Evolutionary conservation across 2,797 vertebrate species (phyloP).

Genomic region (Chrosomus eos): DNA sequence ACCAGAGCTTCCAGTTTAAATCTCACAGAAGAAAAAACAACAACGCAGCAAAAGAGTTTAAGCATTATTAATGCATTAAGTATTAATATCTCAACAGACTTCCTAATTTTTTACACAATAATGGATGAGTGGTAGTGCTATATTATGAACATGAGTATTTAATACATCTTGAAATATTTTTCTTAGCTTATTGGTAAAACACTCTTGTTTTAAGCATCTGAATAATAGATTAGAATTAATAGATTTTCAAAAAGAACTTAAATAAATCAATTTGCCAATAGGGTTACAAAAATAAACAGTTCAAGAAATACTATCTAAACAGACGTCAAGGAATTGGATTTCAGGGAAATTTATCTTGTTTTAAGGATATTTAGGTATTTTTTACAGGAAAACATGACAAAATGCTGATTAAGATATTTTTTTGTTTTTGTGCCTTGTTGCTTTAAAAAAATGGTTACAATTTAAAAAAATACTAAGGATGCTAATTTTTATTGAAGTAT

Average conservation of each 20-base stretch:
- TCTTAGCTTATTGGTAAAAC: neutral
- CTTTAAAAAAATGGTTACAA: neutral
- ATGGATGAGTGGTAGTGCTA: neutral
- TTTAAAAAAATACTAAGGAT: neutral
- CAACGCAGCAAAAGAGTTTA: neutral
- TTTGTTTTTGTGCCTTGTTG: neutral
- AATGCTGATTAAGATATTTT: neutral
- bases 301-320: neutral
- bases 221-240: too few relatives aligned
- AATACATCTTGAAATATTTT: neutral
- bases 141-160: neutral
- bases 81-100: neutral
- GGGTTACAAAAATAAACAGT: neutral
- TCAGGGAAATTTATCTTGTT: neutral
- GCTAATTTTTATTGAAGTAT: neutral
- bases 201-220: neutral
- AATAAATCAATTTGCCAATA: neutral
- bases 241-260: neutral
- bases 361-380: neutral
- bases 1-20: neutral
- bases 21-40: neutral
- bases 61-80: neutral
- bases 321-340: neutral
- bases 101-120: neutral
- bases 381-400: neutral